Base-by-base conservation (phyloP, 2,888 invertebrate genomes). In the Zele albiditarsus region DNA sequence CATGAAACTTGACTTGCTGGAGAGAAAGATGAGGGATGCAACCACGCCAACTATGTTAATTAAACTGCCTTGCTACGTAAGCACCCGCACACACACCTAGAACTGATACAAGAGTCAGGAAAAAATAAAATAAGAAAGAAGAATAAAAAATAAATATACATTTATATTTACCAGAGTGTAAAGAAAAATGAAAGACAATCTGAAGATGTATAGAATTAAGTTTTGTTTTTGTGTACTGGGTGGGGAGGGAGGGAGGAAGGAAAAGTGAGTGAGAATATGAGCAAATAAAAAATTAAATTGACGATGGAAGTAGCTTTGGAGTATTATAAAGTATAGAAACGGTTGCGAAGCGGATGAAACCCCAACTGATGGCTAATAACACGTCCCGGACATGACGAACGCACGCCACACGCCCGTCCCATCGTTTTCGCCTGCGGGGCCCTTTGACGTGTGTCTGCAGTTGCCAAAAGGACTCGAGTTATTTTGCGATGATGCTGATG, bases 1-100 rank as follows among this genome's bases (percentile, higher is more conserved):
- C 82, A 78, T 82, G 80, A 81, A 82, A 81, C 77, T 74, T 77
- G 78, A 79, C 78, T 80, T 81, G 78, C 78, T 76, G 72, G 65
- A 67, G 42, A 74, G 63, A 68, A 80, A 80, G 83, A 81, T 81
- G 85, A 84, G 86, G 86, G 86, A 84, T 86, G 83, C 80, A 81
- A 80, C 83, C 83, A 84, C 83, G 84, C 84, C 85, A 88, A 84
- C 86, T 86, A 87, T 87, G 88, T 87, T 88, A 88, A 88, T 88
- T 87, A 87, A 88, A 87, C 85, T 53, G 53, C 53, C 20, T 20
- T 23, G 85, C 87, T 83, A 85, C 87, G 86, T 85, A 84, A 85
- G 85, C 83, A 83, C 84, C 84, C 82, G 83, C 84, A 81, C 80
- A 81, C 80, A 84, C 81, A 80, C 70, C 28, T 74, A 68, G 73